Conservation (phyloP, 2,888 invertebrate species). For the Sesia bembeciformis region DNA sequence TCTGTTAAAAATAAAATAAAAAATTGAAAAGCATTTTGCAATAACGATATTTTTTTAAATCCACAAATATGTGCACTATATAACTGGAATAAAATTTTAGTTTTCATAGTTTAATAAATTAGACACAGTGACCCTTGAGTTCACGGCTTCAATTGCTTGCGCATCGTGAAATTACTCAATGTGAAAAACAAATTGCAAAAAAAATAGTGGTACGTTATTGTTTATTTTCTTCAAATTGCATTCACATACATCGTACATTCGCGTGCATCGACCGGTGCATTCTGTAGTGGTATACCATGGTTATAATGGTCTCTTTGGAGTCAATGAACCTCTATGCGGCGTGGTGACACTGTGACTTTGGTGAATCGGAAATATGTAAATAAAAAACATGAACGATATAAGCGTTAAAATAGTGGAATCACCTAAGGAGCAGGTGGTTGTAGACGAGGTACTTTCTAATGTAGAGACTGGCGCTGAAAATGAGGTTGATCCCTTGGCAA, state of each 20-base stretch:
- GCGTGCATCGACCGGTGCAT: slow-evolving; percentile 4
- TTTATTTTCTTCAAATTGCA: slow-evolving; percentile 12
- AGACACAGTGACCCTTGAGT: slow-evolving; percentile 49
- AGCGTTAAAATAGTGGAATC: slow-evolving; percentile 63
- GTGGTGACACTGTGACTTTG: slow-evolving; percentile 57
- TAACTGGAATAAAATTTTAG: slow-evolving; percentile 7
- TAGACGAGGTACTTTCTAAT: slow-evolving; percentile 34
- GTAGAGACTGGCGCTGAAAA: slow-evolving; percentile 34
- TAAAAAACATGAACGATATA: slow-evolving; percentile 72
- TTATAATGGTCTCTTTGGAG: slow-evolving; percentile 48
- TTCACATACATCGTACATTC: slow-evolving; percentile 10
- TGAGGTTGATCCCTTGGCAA: slow-evolving; percentile 58
- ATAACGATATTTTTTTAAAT: slow-evolving; percentile 5
- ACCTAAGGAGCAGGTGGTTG: slow-evolving; percentile 44
- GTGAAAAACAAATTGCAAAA: slow-evolving; percentile 46
- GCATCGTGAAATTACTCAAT: slow-evolving; percentile 55
- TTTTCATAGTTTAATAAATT: slow-evolving; percentile 20
- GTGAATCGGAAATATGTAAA: slow-evolving; percentile 68
- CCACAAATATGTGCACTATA: slow-evolving; percentile 12
- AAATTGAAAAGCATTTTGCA: background rate
- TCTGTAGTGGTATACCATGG: slow-evolving; percentile 19
- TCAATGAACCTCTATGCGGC: slow-evolving; percentile 57
- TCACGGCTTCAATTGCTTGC: slow-evolving; percentile 54
- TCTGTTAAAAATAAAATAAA: background rate
- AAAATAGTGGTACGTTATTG: slow-evolving; percentile 25